Evolutionary conservation across 2,797 vertebrate genomes (phyloP).

Genomic region (Rousettus madagascariensis): DNA sequence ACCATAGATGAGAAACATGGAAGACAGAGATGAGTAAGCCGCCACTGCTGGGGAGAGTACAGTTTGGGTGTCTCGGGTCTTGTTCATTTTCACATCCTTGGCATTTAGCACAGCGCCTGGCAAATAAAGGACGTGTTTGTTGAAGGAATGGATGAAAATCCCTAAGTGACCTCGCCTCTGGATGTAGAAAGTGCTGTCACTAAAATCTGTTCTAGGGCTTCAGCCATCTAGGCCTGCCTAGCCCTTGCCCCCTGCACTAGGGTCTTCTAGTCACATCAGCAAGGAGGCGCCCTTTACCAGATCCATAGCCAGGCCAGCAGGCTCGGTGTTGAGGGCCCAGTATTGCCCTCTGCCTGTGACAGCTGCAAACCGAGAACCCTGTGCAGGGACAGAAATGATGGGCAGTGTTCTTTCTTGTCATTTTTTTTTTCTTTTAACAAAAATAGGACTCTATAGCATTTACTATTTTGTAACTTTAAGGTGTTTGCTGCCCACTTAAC

Average conservation of each 20-base stretch:
- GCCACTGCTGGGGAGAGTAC: neutral
- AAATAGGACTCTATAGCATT: neutral
- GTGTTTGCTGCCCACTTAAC: too few species aligned
- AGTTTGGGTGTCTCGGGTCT: neutral
- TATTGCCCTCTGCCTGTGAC: neutral
- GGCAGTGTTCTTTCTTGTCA: neutral
- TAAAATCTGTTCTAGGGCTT: neutral
- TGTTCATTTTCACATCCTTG: neutral
- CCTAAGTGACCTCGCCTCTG: neutral
- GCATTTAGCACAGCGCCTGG: neutral
- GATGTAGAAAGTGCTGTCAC: too few species aligned
- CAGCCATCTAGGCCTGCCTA: neutral
- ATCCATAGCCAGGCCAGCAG: neutral
- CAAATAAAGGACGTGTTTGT: neutral
- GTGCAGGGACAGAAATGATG: neutral
- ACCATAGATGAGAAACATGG: neutral
- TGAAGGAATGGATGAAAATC: neutral
- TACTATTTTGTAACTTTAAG: neutral
- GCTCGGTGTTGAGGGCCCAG: neutral
- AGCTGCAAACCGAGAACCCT: neutral
- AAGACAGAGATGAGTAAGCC: neutral
- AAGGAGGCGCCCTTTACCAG: neutral
- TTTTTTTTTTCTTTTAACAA: neutral
- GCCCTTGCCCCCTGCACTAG: accelerated
- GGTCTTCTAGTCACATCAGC: too few species aligned